Evolutionary conservation across 2,888 invertebrate genomes (phyloP), one percentile per base, ranked within the genome.

Genomic region (Spodoptera picta): DNA sequence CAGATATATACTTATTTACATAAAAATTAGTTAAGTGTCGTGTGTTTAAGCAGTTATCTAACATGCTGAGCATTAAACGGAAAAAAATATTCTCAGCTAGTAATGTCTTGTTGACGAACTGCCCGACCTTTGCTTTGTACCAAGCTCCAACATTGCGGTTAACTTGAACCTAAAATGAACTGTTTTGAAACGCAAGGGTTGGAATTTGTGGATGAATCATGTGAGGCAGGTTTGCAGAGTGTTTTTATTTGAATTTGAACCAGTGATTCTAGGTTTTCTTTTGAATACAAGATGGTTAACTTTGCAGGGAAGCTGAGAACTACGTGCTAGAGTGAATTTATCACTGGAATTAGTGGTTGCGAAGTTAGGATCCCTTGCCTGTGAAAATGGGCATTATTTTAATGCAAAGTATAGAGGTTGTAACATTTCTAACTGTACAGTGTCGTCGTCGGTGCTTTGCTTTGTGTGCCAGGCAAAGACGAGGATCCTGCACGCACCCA

Each of bases 391-490:
- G 96, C 97, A 97, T 97, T 97, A 97, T 96, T 97, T 97, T 97
- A 96, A 96, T 97, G 97, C 97, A 97, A 97, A 97, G 97, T 97
- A 97, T 97, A 97, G 97, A 97, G 96, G 97, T 97, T 97, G 97
- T 97, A 96, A 94, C 92, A 90, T 93, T 92, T 91, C 88, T 93
- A 92, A 87, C 86, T 86, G 93, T 93, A 86, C 90, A 91, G 92
- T 83, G 87, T 90, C 91, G 90, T 90, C 93, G 92, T 89, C 86
- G 81, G 83, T 88, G 87, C 87, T 83, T 72, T 85, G 80, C 58
- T 73, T 70, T 53, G 48, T 62, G 65, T 67, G 69, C 68, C 80
- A 70, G 83, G 88, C 88, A 88, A 83, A 78, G 87, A 87, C 90
- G 93, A 89, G 89, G 92, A 86, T 84, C 80, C 90, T 90, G 90